Conservation (phyloP, 2,888 invertebrate genomes). For the Chironomus tentans region DNA sequence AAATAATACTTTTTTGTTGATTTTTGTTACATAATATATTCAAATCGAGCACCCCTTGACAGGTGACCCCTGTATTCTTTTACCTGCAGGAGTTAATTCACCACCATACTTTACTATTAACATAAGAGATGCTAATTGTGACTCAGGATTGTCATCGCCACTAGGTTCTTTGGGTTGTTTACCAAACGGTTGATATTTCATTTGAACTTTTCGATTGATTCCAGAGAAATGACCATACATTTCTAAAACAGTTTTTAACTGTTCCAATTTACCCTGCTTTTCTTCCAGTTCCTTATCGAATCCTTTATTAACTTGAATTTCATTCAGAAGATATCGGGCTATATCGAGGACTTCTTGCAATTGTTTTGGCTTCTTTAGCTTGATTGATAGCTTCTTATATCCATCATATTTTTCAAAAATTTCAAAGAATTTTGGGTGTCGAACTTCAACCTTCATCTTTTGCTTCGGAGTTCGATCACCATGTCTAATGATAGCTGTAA, state of each 20-base stretch:
- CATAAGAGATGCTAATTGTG: slow-evolving; percentile 80
- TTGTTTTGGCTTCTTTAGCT: slow-evolving; percentile 94
- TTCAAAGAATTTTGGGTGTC: slow-evolving; percentile 97
- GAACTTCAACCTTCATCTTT: slow-evolving; percentile 99
- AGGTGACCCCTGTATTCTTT: too few species aligned
- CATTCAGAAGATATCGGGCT: slow-evolving; percentile 77
- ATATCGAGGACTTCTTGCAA: slow-evolving; percentile 96
- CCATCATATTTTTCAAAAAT: slow-evolving; percentile 97
- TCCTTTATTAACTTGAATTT: slow-evolving; percentile 71
- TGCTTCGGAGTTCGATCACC: slow-evolving; percentile 99
- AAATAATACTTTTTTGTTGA: too few species aligned
- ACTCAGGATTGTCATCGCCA: slow-evolving; percentile 66
- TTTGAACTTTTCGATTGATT: slow-evolving; percentile 98
- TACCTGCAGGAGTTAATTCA: slow-evolving; percentile 93
- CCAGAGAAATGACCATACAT: slow-evolving; percentile 99
- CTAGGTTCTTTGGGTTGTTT: slow-evolving; percentile 78
- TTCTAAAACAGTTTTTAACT: slow-evolving; percentile 96
- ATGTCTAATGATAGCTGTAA: slow-evolving; percentile 94
- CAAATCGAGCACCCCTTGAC: too few species aligned
- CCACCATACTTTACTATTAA: slow-evolving; percentile 99
- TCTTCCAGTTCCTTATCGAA: slow-evolving; percentile 91
- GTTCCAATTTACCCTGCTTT: slow-evolving; percentile 93
- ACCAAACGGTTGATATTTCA: slow-evolving; percentile 97
- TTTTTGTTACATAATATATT: too few species aligned
- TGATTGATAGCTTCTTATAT: slow-evolving; percentile 90